A percentile compares a stretch with the other conserved stretches of the same genome.
Conservation (phyloP, 2,113 vertebrate genomes). For the Salvelinus alpinus region DNA sequence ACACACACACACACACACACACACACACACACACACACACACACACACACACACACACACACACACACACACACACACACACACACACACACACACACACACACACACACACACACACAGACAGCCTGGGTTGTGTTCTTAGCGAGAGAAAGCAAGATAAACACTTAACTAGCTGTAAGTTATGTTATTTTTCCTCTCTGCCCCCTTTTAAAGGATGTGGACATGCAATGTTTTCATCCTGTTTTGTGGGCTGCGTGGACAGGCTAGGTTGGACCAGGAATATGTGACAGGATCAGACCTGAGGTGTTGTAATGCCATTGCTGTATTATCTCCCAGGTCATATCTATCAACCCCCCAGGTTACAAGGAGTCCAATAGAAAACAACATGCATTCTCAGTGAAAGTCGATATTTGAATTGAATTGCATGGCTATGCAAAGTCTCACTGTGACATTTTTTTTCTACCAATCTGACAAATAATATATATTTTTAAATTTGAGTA, state of each 20-base stretch:
- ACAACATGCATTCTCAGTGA: conserved; percentile 1
- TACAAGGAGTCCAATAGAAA: neutral
- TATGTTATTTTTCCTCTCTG: conserved; percentile 54
- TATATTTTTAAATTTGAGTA: no score
- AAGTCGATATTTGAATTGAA: no score
- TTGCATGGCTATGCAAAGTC: neutral
- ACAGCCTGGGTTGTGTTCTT: conserved; percentile 20
- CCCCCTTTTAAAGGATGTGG: conserved; percentile 40
- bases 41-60: neutral
- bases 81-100: conserved; percentile 18
- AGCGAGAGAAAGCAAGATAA: conserved; percentile 42
- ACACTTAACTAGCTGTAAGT: conserved; percentile 42
- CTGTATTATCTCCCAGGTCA: conserved; percentile 26
- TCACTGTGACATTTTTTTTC: neutral
- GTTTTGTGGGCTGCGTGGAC: conserved; percentile 46
- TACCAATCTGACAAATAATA: no score
- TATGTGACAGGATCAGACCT: conserved; percentile 30
- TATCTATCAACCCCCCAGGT: neutral
- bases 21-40: conserved; percentile 6
- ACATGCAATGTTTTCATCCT: conserved; percentile 66
- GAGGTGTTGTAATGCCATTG: conserved; percentile 18
- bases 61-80: conserved; percentile 6
- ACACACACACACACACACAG: conserved; percentile 10
- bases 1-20: conserved; percentile 11
- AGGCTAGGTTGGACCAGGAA: neutral